Evolutionary conservation across 2,888 invertebrate genomes (phyloP), one percentile per base, ranked within the genome.

Genomic region (Ypsolopha sequella): DNA sequence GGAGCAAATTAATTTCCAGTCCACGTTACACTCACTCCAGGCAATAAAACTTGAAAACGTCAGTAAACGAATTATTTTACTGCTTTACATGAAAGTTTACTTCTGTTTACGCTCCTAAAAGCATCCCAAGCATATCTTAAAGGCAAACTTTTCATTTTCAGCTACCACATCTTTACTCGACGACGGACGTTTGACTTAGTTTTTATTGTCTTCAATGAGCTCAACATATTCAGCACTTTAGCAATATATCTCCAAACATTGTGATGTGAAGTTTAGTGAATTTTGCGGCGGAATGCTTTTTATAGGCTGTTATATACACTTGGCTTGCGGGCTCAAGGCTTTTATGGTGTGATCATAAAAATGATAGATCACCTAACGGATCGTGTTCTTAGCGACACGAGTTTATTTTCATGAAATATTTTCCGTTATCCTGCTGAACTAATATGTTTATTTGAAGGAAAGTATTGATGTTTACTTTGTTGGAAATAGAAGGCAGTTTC

Each of bases 231-330:
- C 48, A 48, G 36, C 24, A 36, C n/a, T 13, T n/a, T 14, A 50
- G 60, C 59, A 60, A 61, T 66, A 64, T 59, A 56, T 68, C 65
- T 62, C 62, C 61, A 62, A 65, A 69, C 63, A 68, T 66, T 69
- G 66, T 68, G 60, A 65, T 60, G 62, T 63, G 60, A 76, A 74
- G 64, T 72, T 69, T 67, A 73, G 71, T 74, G 70, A 78, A 79
- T 80, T 76, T 68, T 59, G 60, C 71, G 67, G 63, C 65, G 69
- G 74, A 79, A 72, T 68, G 74, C 67, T 76, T 78, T 77, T 73
- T 79, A 78, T 76, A 77, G 79, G 80, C 78, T 75, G 76, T 80
- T 80, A 78, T 74, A 75, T 73, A 77, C 81, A 81, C 80, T 79
- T 72, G 80, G 77, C 73, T 78, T 75, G 71, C 70, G 63, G 65